These are phyloP conservation scores for Cosmopolites sordidus DNA, from an alignment of 2,888 invertebrate species.

Conservation along the genomic window DNA sequence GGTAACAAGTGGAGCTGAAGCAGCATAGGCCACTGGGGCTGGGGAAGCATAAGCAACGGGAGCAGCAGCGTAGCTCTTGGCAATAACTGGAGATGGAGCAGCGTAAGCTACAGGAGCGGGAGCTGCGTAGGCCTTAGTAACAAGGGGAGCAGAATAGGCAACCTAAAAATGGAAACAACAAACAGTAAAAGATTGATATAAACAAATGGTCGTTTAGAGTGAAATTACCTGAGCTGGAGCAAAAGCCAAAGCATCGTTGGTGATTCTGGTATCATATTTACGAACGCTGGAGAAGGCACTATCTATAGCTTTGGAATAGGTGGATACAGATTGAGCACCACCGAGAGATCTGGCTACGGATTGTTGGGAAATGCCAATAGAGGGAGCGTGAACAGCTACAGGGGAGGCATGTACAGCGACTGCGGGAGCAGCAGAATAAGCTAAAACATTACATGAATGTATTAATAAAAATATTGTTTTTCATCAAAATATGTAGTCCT, in stretches of 20 bases:
- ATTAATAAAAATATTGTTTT: too few species aligned
- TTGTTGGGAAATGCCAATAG: slow-evolving; percentile 52
- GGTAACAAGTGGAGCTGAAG: slow-evolving; percentile 28
- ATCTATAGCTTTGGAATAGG: slow-evolving; percentile 54
- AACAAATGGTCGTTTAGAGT: background rate
- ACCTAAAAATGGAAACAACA: slow-evolving; percentile 4
- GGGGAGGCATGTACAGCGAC: slow-evolving; percentile 44
- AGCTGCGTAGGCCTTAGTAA: slow-evolving; percentile 29
- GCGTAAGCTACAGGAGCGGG: slow-evolving; percentile 23
- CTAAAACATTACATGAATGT: background rate
- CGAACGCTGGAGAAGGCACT: slow-evolving; percentile 59
- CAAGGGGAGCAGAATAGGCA: slow-evolving; percentile 8
- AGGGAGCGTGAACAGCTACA: slow-evolving; percentile 37
- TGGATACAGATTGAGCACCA: slow-evolving; percentile 53
- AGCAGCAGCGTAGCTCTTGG: slow-evolving; percentile 25
- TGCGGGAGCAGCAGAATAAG: slow-evolving; percentile 5
- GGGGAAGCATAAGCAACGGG: slow-evolving; percentile 24
- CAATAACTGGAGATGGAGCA: slow-evolving; percentile 29
- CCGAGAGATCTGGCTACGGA: slow-evolving; percentile 57
- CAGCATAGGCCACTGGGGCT: slow-evolving; percentile 7
- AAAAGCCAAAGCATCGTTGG: slow-evolving; percentile 53
- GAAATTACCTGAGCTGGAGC: slow-evolving; percentile 48
- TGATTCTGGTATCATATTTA: slow-evolving; percentile 57
- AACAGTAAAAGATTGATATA: background rate
- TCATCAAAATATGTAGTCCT: too few species aligned